Conservation (phyloP, 2,797 vertebrate genomes). For the Hoplostethus atlanticus region DNA sequence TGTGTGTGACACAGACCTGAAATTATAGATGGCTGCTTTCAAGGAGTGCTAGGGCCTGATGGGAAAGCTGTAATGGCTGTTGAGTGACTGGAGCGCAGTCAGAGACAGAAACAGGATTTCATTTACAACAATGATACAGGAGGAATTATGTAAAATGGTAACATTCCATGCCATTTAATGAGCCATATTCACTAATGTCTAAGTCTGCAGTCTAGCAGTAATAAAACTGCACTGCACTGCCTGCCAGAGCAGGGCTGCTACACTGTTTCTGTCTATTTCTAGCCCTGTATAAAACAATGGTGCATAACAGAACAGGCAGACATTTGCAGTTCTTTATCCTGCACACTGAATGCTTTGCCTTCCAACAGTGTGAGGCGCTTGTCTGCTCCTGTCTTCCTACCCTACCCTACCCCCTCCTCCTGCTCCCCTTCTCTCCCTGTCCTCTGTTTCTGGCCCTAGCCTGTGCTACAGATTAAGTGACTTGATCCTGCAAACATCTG, state of each 20-base stretch:
- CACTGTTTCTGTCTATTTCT: slow-evolving; percentile 75
- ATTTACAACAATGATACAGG: slow-evolving; percentile 82
- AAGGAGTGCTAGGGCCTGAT: slow-evolving; percentile 74
- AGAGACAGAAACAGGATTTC: slow-evolving; percentile 80
- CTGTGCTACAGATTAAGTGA: slow-evolving; percentile 80
- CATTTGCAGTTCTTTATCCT: slow-evolving; percentile 79
- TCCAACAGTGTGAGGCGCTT: slow-evolving; percentile 74
- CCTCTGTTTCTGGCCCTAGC: slow-evolving; percentile 57
- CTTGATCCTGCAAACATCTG: slow-evolving; percentile 82
- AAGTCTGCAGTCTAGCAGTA: slow-evolving; percentile 75
- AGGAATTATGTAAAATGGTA: slow-evolving; percentile 83
- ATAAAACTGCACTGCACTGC: slow-evolving; percentile 74
- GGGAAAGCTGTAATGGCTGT: slow-evolving; percentile 79
- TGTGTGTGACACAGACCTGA: slow-evolving; percentile 79
- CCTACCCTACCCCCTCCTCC: slow-evolving; percentile 1
- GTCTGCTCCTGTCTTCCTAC: slow-evolving; percentile 58
- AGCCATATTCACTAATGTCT: slow-evolving; percentile 83
- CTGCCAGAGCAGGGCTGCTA: slow-evolving; percentile 72
- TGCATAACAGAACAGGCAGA: slow-evolving; percentile 80
- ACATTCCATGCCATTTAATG: slow-evolving; percentile 85
- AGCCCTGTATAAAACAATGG: slow-evolving; percentile 81
- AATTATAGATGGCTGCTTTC: slow-evolving; percentile 84
- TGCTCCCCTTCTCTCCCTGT: slow-evolving; percentile 11
- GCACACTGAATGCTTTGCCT: slow-evolving; percentile 66
- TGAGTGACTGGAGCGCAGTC: slow-evolving; percentile 78